Conservation (phyloP, 1,140 invertebrate genomes). For the Drosophila pseudoobscura region DNA sequence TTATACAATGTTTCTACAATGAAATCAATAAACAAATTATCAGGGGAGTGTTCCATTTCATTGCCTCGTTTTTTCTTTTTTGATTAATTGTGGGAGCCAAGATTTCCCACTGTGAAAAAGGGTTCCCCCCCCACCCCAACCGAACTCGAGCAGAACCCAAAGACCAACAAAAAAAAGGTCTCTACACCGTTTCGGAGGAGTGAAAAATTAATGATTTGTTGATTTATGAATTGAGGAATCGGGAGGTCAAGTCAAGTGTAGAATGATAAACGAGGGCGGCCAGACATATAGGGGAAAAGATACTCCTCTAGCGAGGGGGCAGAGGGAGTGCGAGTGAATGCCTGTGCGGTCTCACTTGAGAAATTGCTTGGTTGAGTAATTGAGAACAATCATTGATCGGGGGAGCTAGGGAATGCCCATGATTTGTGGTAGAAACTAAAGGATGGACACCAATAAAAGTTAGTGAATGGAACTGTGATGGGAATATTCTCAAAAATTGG, state of each 20-base stretch:
- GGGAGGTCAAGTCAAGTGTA: constrained; percentile 79
- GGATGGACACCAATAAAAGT: no score
- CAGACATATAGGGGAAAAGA: constrained; percentile 1
- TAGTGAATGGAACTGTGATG: no score
- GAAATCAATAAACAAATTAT: constrained; percentile 74
- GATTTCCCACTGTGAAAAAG: constrained; percentile 70
- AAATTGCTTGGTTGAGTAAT: constrained; percentile 44
- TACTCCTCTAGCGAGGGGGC: neutral
- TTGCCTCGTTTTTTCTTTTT: constrained; percentile 42
- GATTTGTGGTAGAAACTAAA: no score
- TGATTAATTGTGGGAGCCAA: constrained; percentile 81
- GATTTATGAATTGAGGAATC: constrained; percentile 77
- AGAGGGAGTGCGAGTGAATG: neutral
- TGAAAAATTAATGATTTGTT: constrained; percentile 83
- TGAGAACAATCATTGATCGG: constrained; percentile 17
- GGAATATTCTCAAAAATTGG: no score
- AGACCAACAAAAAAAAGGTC: no score
- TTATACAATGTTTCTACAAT: constrained; percentile 35
- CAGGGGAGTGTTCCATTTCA: constrained; percentile 73
- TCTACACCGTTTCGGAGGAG: constrained; percentile 45
- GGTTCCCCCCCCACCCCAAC: constrained; percentile 17
- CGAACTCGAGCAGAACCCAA: constrained; percentile 9
- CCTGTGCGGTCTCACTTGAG: constrained; percentile 60
- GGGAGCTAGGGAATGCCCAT: neutral
- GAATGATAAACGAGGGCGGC: constrained; percentile 59